Conservation (phyloP, 2,797 vertebrate genomes). For the Spizella passerina region DNA sequence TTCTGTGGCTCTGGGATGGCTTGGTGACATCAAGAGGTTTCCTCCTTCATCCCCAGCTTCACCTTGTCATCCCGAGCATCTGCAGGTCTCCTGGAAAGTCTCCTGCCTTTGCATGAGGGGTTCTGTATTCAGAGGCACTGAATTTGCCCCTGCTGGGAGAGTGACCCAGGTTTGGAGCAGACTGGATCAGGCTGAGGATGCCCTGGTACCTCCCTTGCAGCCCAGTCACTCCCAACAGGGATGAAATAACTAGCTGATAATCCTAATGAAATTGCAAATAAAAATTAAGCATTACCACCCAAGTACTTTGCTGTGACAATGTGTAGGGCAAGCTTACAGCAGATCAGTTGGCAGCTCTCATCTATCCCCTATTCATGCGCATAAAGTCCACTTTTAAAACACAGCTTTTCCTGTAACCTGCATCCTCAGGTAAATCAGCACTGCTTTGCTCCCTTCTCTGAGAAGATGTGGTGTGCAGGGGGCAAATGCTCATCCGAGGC, state of each 20-base stretch:
- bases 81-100: not conserved
- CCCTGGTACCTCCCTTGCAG: not conserved
- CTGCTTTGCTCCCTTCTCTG: not conserved
- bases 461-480: fast-evolving
- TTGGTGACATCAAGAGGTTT: not conserved
- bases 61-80: not conserved
- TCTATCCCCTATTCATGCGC: not conserved
- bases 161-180: fast-evolving
- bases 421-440: not conserved
- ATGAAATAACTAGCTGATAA: not conserved
- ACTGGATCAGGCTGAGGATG: not conserved
- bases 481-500: not conserved
- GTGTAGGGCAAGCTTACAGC: not conserved
- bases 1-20: not conserved
- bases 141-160: not conserved
- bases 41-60: not conserved
- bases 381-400: not conserved
- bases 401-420: not conserved
- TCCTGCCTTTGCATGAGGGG: not conserved
- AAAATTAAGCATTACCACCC: not conserved
- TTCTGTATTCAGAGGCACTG: not conserved
- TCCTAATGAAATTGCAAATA: slow-evolving; percentile 17
- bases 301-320: not conserved
- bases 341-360: not conserved
- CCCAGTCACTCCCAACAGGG: not conserved